A percentile compares a stretch with the other conserved stretches of the same genome.
Evolutionary conservation across 2,113 vertebrate genomes (phyloP).

Genomic region (Tragelaphus buxtoni): DNA sequence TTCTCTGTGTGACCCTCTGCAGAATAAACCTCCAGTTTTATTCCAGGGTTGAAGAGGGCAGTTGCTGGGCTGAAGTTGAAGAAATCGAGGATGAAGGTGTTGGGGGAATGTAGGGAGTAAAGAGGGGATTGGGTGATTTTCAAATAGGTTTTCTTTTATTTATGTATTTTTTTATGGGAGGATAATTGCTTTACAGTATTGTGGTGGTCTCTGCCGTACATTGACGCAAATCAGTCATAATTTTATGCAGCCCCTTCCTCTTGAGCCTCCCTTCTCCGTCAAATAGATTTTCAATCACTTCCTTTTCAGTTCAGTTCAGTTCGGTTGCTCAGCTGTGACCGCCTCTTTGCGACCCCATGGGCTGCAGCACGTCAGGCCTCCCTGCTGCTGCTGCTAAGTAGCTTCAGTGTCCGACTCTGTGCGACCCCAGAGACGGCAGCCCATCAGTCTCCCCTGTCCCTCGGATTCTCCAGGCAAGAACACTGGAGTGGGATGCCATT

Average conservation of each 20-base stretch:
- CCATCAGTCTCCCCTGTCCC: too few species aligned
- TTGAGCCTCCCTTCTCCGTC: background rate
- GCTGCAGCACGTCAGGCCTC: fast-evolving
- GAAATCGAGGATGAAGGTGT: background rate
- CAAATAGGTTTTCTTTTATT: background rate
- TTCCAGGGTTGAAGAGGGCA: background rate
- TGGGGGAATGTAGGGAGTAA: background rate
- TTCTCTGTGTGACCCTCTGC: background rate
- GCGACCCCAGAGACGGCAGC: too few species aligned
- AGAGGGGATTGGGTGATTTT: background rate
- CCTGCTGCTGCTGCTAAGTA: too few species aligned
- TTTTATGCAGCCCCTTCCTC: background rate
- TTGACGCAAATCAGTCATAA: background rate
- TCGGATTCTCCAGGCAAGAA: too few species aligned
- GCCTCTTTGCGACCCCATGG: fast-evolving
- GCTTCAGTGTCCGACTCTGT: too few species aligned
- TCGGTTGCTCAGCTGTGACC: fast-evolving
- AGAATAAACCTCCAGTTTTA: background rate
- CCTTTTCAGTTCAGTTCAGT: background rate
- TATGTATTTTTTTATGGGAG: background rate
- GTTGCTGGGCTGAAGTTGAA: background rate
- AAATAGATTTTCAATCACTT: background rate
- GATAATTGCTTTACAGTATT: background rate
- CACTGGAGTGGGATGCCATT: too few species aligned
- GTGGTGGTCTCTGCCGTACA: fast-evolving